Evolutionary conservation across 37 sponge, comb jelly and placozoan species (phyloP).

Genomic region (Hexactinellida sp.): DNA sequence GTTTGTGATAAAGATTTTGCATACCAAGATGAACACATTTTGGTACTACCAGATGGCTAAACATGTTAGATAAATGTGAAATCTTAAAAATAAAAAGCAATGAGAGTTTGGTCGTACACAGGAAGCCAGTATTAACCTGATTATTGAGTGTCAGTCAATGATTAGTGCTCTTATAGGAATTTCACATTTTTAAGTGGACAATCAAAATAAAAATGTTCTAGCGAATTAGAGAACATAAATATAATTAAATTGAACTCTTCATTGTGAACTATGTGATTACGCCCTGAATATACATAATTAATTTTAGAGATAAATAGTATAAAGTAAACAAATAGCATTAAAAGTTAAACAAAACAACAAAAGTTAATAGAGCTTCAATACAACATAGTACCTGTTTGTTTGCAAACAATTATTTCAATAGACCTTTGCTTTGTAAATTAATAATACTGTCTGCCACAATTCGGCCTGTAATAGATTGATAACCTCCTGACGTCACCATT

Average conservation of each 20-base stretch:
- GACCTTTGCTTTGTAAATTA: not conserved
- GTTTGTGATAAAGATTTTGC: not conserved
- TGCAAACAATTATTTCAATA: not conserved
- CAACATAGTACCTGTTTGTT: not conserved
- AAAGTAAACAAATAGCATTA: too few relatives aligned
- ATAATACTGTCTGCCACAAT: slow-evolving; percentile 3
- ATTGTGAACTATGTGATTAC: too few relatives aligned
- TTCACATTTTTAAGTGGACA: too few relatives aligned
- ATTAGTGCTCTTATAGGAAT: too few relatives aligned
- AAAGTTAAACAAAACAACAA: not conserved
- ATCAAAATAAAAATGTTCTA: too few relatives aligned
- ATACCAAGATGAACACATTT: not conserved
- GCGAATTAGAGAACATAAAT: too few relatives aligned
- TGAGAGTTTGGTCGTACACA: not conserved
- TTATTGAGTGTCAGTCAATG: too few relatives aligned
- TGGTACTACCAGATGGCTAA: not conserved
- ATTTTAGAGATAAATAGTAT: too few relatives aligned
- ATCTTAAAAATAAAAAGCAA: not conserved
- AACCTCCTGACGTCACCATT: slow-evolving; percentile 85
- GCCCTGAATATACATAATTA: too few relatives aligned
- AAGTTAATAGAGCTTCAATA: not conserved
- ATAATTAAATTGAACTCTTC: too few relatives aligned
- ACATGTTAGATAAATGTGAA: not conserved
- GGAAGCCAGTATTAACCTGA: not conserved
- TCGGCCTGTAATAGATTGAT: slow-evolving; percentile 28